phyloP scores from a whole-genome alignment of 2,888 invertebrate species.

The Hipparchia semele region DNA sequence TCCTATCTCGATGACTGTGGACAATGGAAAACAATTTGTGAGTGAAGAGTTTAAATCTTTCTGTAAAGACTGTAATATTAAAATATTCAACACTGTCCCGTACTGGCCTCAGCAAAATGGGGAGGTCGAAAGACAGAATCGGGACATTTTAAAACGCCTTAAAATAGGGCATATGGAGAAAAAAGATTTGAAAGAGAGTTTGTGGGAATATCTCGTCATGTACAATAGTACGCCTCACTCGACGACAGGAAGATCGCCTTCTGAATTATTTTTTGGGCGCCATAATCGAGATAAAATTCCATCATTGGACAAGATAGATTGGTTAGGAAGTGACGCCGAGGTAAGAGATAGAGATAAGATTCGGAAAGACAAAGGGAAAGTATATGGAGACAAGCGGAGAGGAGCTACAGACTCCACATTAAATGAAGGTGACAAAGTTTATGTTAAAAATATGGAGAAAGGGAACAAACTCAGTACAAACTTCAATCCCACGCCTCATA shows the following conservation, averaged over 20 bases:
- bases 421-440: slow-evolving; percentile 2
- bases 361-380: background rate
- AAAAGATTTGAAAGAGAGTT: background rate
- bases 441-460: background rate
- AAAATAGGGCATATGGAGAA: background rate
- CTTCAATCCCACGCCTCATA: background rate
- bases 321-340: background rate
- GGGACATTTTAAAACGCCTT: background rate
- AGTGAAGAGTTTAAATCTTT: background rate
- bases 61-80: background rate
- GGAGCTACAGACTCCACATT: background rate
- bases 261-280: background rate
- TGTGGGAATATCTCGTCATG: background rate
- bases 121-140: background rate
- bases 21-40: slow-evolving; percentile 33
- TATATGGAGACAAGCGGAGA: background rate
- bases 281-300: background rate
- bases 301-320: too few species aligned
- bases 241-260: background rate
- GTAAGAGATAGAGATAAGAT: background rate
- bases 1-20: slow-evolving; percentile 41
- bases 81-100: slow-evolving; percentile 19
- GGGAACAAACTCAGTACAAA: slow-evolving; percentile 1
- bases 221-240: slow-evolving; percentile 2
- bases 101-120: background rate